phyloP scores from a whole-genome alignment of 2,797 vertebrate genomes.

The Acanthurus tractus region DNA sequence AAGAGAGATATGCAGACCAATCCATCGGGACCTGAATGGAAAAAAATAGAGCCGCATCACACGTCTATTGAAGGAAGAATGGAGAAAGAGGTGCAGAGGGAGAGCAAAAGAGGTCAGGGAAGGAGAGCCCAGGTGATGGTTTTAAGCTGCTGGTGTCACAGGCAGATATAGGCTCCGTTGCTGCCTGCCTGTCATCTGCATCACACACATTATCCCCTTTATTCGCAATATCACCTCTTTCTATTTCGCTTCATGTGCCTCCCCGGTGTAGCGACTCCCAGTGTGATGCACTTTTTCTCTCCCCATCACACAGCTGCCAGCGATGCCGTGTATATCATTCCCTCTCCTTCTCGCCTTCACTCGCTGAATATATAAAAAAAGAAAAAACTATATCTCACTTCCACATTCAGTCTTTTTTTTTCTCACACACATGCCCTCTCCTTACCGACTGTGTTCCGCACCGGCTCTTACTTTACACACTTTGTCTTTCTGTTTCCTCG shows the following conservation, averaged over 20 bases:
- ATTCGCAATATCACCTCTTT: slow-evolving; percentile 73
- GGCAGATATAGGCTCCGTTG: slow-evolving; percentile 72
- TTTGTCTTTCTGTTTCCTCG: slow-evolving; percentile 16
- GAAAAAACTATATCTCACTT: slow-evolving; percentile 42
- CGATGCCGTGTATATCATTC: slow-evolving; percentile 68
- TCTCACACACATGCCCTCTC: slow-evolving; percentile 18
- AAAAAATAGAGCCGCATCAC: slow-evolving; percentile 47
- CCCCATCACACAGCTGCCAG: slow-evolving; percentile 73
- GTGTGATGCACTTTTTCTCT: slow-evolving; percentile 69
- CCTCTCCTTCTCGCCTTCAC: slow-evolving; percentile 49
- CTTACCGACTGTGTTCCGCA: slow-evolving; percentile 25
- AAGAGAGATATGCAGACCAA: slow-evolving; percentile 52
- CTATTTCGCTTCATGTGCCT: slow-evolving; percentile 72
- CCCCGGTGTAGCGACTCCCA: slow-evolving; percentile 65
- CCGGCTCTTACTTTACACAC: slow-evolving; percentile 18
- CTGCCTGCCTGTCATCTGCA: slow-evolving; percentile 75
- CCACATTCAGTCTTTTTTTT: slow-evolving; percentile 34
- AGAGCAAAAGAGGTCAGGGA: slow-evolving; percentile 62
- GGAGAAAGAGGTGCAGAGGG: slow-evolving; percentile 41
- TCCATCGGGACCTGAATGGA: slow-evolving; percentile 47
- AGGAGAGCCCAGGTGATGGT: slow-evolving; percentile 66
- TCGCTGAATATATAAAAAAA: not conserved
- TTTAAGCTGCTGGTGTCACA: slow-evolving; percentile 74
- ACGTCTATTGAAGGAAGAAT: slow-evolving; percentile 45
- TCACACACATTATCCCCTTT: slow-evolving; percentile 75